Evolutionary conservation across 2,113 vertebrate species (phyloP).

Genomic region (Oncorhynchus nerka): DNA sequence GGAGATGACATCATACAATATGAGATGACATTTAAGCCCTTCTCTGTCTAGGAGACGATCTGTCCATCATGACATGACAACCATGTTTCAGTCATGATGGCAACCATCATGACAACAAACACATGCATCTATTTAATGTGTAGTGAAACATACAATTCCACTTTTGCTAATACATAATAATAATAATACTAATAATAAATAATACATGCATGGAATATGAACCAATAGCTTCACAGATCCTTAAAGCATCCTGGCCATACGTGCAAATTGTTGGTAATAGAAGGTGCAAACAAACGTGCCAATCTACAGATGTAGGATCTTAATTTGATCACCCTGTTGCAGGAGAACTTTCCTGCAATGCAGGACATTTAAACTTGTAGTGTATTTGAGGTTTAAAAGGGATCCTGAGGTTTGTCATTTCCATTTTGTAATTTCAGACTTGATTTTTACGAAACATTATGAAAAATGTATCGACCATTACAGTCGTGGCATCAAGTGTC

Average conservation of each 20-base stretch:
- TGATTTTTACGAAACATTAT: too few relatives aligned
- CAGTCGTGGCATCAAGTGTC: too few relatives aligned
- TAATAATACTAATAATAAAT: too few relatives aligned
- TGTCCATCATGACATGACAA: not conserved
- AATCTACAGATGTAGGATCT: too few relatives aligned
- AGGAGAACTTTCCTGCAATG: too few relatives aligned
- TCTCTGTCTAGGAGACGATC: not conserved
- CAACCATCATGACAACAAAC: constrained; percentile 4
- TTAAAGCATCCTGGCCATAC: not conserved
- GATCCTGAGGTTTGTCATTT: too few relatives aligned
- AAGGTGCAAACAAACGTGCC: too few relatives aligned
- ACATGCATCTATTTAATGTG: constrained; percentile 4
- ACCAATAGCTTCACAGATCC: not conserved
- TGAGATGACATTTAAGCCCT: not conserved
- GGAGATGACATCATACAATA: not conserved
- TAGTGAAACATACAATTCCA: not conserved
- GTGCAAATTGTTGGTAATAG: not conserved
- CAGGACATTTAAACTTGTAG: too few relatives aligned
- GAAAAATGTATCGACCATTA: too few relatives aligned
- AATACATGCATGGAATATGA: not conserved
- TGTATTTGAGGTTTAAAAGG: too few relatives aligned
- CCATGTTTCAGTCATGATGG: not conserved
- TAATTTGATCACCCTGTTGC: too few relatives aligned
- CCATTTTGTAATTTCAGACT: too few relatives aligned
- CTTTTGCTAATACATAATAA: not conserved